Percentiles rank a stretch among this genome's conserved stretches.
Conservation (phyloP, 2,888 invertebrate genomes). For the Petrolisthes manimaculis region DNA sequence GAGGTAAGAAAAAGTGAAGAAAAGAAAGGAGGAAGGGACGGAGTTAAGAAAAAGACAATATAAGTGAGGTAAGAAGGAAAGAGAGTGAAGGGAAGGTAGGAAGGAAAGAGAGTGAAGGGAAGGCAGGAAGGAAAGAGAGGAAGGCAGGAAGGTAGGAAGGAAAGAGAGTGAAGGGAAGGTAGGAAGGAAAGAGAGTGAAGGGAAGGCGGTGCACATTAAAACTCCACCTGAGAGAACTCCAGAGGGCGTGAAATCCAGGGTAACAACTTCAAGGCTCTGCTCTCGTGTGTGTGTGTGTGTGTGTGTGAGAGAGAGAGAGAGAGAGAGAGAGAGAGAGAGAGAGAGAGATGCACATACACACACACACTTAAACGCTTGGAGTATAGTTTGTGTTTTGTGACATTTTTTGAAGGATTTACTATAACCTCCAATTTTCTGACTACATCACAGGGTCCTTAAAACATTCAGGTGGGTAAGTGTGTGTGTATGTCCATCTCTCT, state of each 20-base stretch:
- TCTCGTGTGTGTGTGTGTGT: no score
- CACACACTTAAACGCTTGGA: background rate
- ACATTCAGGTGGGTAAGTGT: no score
- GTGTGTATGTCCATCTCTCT: no score
- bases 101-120: slow-evolving; percentile 19
- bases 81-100: background rate
- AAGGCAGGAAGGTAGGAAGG: background rate
- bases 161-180: background rate
- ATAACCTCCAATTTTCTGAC: no score
- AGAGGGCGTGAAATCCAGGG: no score
- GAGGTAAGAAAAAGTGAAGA: no score
- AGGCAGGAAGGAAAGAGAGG: background rate
- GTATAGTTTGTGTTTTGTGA: no score
- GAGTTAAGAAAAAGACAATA: background rate
- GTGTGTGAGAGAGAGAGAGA: background rate
- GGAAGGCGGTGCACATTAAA: background rate
- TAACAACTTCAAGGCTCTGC: no score
- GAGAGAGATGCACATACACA: background rate
- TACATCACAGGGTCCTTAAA: no score
- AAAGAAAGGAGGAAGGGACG: background rate
- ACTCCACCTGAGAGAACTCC: no score
- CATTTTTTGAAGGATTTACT: no score
- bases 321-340: background rate
- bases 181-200: background rate
- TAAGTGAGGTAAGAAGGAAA: background rate